Evolutionary conservation across 2,797 vertebrate genomes (phyloP), one percentile per base, ranked within the genome.

Genomic region (Philypnodon macrostomus): DNA sequence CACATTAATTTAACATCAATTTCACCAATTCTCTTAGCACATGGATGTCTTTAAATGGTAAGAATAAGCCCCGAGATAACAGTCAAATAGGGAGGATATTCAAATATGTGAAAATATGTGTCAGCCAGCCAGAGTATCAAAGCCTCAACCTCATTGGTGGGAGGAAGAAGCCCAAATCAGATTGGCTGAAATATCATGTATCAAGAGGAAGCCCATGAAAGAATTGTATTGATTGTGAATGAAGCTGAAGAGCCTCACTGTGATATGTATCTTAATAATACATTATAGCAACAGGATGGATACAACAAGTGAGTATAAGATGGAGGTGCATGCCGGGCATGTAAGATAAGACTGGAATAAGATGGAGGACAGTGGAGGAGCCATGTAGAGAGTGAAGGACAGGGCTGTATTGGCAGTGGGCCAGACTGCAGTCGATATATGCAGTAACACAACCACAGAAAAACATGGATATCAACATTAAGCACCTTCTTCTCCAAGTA

Each of bases 161-260:
- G n/a, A n/a, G n/a, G n/a, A n/a, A n/a, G n/a, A n/a, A n/a, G n/a
- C n/a, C 36, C 5, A 23, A 45, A 37, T 38, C 45, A 46, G 36
- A 42, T 38, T 24, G 37, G 40, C 31, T 27, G n/a, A n/a, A 19
- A 53, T 21, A 4, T 36, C 26, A 67, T 56, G 48, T 57, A 7
- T 5, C 32, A 26, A 67, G 30, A 63, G 52, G 36, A 71, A 59
- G 36, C 32, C 27, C 12, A 15, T 42, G n/a, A 12, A 16, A 23
- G 38, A 54, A 7, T 10, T 5, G 15, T 42, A 75, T 73, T 10
- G 51, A 78, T 77, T 51, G 33, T 27, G 32, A 6, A 51, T 33
- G 16, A 30, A 53, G 37, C 24, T 0, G 48, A 63, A 30, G 39
- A 39, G 50, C 15, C 47, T 37, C n/a, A n/a, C n/a, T n/a, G 60